Conservation (phyloP, 2,888 invertebrate species). For the Ornithoptera priamus region DNA sequence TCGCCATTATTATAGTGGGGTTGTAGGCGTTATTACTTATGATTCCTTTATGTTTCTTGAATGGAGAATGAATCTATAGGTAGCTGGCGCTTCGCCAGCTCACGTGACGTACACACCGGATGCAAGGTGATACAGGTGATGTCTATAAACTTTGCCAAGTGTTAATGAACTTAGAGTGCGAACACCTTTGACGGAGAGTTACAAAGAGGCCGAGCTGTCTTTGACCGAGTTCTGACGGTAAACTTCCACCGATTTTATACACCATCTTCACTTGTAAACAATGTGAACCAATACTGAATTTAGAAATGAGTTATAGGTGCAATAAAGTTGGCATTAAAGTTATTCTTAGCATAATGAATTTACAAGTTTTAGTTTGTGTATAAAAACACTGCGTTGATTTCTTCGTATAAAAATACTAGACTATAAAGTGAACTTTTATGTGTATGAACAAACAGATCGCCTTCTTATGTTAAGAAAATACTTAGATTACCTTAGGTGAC, state of each 20-base stretch:
- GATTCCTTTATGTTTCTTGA: slow-evolving; percentile 37
- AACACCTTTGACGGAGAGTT: slow-evolving; percentile 39
- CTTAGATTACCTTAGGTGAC: no score
- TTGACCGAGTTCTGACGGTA: slow-evolving; percentile 23
- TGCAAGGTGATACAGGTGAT: slow-evolving; percentile 62
- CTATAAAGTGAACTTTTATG: no score
- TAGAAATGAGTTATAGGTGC: neutral
- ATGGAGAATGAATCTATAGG: slow-evolving; percentile 44
- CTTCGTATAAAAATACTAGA: no score
- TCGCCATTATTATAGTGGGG: neutral
- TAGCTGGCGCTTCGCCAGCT: slow-evolving; percentile 54
- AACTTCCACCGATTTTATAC: neutral
- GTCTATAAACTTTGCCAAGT: slow-evolving; percentile 58
- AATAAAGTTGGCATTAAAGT: neutral
- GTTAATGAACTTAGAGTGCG: slow-evolving; percentile 70
- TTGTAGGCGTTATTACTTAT: slow-evolving; percentile 16
- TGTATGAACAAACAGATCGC: no score
- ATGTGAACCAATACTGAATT: neutral
- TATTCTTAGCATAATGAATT: neutral
- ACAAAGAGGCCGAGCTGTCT: slow-evolving; percentile 18
- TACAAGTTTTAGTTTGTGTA: no score
- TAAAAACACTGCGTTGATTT: no score
- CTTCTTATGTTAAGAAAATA: no score
- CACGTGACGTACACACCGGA: slow-evolving; percentile 40
- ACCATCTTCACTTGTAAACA: neutral